Base-by-base conservation (phyloP, 2,113 vertebrate species). In the Notothenia coriiceps region DNA sequence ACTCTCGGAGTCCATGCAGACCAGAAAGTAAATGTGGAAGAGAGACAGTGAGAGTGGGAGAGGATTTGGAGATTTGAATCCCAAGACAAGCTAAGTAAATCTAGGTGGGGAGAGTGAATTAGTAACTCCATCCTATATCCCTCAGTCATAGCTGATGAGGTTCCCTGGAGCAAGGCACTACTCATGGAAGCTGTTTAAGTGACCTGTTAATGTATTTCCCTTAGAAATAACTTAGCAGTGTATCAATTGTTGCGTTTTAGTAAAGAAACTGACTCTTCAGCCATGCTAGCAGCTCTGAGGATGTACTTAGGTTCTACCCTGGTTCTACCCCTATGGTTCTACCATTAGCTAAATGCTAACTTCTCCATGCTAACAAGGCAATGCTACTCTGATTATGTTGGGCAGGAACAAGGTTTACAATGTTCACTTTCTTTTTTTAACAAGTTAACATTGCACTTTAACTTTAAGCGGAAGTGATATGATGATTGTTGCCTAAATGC, bases 21-120 rank as follows among this genome's bases (percentile, higher is more conserved):
- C 83, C 84, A 88, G 91, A 90, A 91, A 92, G 84, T 80, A 76
- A 92, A 93, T 91, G 85, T 90, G 69, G 55, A 87, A 79, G 79
- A 69, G 51, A 49, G 50, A 57, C 49, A 64, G 57, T 13, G 52
- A 79, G 81, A 80, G 77, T 22, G 65, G 46, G 65, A 86, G 78
- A 83, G 88, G 83, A 91, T 85, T 89, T 91, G 49, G 62, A 71
- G 79, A 85, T 86, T 69, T 79, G 47, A 92, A 88, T 86, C 86
- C 77, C 62, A 70, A 84, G 73, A 79, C 80, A 79, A 86, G 68
- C 83, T 73, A 63, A 77, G 78, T 72, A 86, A 86, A 85, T 86
- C 70, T 54, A 46, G 17, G 72, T 40, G 10, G 66, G 50, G 77
- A 56, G 81, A 86, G 85, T 82, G 83, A 93, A 90, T 91, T 77